These are phyloP conservation scores for Halcyon chelicuti DNA, from an alignment of 2,797 vertebrate genomes.

Conservation along the genomic window DNA sequence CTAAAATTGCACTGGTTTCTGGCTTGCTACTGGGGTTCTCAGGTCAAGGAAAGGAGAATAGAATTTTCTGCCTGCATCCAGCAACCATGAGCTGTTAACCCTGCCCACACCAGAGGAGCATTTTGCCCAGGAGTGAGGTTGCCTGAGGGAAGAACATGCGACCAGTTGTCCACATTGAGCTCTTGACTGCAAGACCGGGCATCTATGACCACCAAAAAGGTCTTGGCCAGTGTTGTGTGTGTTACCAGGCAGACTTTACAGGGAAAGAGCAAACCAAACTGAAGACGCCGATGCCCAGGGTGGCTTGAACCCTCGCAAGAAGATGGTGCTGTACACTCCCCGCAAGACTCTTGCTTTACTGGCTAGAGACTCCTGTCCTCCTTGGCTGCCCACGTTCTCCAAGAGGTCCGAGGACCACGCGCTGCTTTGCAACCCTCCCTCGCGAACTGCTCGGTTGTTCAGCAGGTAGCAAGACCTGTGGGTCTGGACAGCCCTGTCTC, in stretches of 20 bases:
- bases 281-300: background rate
- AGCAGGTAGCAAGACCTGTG: background rate
- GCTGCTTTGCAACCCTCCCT: background rate
- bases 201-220: background rate
- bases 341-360: background rate
- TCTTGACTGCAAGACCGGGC: background rate
- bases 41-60: background rate
- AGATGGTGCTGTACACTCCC: background rate
- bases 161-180: fast-evolving
- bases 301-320: background rate
- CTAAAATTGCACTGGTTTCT: background rate
- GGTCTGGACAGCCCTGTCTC: background rate
- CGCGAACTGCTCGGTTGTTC: background rate
- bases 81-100: background rate
- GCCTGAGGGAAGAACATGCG: background rate
- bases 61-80: background rate
- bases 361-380: background rate
- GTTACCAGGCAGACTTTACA: background rate
- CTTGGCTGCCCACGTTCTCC: background rate
- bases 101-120: background rate
- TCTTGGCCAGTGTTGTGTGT: background rate
- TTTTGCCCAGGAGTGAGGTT: background rate
- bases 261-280: background rate
- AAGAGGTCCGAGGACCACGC: background rate
- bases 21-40: background rate